Percentiles rank a stretch among this genome's conserved stretches.
These are phyloP conservation scores for Dascillus cervinus DNA, from an alignment of 2,888 invertebrate genomes.

Conservation along the genomic window DNA sequence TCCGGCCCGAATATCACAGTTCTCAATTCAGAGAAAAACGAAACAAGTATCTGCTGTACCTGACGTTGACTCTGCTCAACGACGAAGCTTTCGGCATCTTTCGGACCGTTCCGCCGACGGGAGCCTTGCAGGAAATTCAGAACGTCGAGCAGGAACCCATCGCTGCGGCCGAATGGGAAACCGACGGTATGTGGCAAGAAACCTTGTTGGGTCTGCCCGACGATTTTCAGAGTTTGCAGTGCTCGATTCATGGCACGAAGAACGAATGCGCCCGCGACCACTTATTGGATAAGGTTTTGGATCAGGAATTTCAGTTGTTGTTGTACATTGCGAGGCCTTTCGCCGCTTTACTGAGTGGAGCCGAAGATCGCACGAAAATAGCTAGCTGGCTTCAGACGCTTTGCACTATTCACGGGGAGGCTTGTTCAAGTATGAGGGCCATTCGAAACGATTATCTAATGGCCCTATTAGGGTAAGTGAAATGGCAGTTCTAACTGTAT, in stretches of 20 bases:
- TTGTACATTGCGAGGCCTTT: conserved; percentile 44
- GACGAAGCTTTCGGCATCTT: conserved; percentile 41
- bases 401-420: conserved; percentile 39
- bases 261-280: conserved; percentile 35
- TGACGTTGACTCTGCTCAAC: conserved; percentile 39
- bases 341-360: conserved; percentile 38
- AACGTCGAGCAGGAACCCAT: conserved; percentile 26
- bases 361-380: conserved; percentile 41
- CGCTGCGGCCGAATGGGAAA: conserved; percentile 41
- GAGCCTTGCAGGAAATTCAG: conserved; percentile 36
- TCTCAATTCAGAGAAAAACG: conserved; percentile 42
- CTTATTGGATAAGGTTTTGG: conserved; percentile 34
- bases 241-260: conserved; percentile 29
- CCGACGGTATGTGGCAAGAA: conserved; percentile 42
- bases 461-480: conserved; percentile 41
- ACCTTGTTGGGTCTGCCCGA: conserved; percentile 37
- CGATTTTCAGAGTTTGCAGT: conserved; percentile 32
- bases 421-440: conserved; percentile 45
- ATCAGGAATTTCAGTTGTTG: conserved; percentile 44
- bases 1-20: conserved; percentile 45
- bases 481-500: too few relatives aligned
- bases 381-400: conserved; percentile 47
- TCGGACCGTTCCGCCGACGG: conserved; percentile 33
- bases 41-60: conserved; percentile 41
- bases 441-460: conserved; percentile 51